phyloP scores from a whole-genome alignment of 2,797 vertebrate genomes.

The Pelochelys cantorii region DNA sequence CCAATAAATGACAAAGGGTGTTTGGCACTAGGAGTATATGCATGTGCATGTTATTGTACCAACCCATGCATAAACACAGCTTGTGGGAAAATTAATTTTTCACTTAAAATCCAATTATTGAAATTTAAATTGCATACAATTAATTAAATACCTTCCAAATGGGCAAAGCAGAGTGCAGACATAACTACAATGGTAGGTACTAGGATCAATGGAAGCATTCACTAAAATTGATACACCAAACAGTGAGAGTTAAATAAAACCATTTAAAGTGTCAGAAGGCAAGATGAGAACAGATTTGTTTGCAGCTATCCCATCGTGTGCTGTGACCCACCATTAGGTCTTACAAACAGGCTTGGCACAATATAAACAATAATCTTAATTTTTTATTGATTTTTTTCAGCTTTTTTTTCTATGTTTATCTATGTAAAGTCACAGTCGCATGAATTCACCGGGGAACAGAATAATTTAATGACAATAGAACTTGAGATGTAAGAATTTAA shows the following conservation, averaged over 20 bases:
- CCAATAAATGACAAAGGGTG: neutral
- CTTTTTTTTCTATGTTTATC: neutral
- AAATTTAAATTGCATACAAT: constrained; percentile 8
- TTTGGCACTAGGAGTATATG: rapidly evolving
- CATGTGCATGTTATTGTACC: neutral
- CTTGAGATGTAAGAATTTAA: neutral
- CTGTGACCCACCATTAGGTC: neutral
- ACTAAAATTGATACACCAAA: neutral
- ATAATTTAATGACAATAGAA: neutral
- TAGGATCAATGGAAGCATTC: neutral
- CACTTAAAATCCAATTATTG: constrained; percentile 14
- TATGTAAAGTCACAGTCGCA: neutral
- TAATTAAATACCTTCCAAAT: constrained; percentile 31
- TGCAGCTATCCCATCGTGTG: neutral
- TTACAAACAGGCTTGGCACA: neutral
- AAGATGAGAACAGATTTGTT: neutral
- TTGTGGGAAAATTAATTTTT: constrained; percentile 42
- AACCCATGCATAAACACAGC: neutral
- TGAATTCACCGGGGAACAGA: neutral
- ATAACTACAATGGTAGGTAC: rapidly evolving
- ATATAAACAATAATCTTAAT: too few relatives aligned
- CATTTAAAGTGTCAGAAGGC: neutral
- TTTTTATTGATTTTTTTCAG: neutral
- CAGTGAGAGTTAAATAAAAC: neutral
- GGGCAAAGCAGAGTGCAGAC: neutral